Evolutionary conservation across 2,888 invertebrate genomes (phyloP), one percentile per base, ranked within the genome.

Genomic region (Agrotis exclamationis): DNA sequence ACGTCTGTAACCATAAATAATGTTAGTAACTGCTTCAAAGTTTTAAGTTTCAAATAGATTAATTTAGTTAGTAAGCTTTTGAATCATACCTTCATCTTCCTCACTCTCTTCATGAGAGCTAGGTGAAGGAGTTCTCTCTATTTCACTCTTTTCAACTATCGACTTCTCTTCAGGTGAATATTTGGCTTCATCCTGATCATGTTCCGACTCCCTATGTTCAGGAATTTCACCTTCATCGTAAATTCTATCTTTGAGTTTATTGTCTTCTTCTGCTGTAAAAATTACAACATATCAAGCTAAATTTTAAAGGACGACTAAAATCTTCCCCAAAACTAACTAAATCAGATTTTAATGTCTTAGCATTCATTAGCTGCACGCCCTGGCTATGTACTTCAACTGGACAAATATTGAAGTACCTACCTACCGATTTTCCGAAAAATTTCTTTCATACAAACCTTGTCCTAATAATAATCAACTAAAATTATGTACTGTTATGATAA

Each of bases 111-210:
- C 96, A 24, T 73, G 72, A 6, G 72, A 73, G 53, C 96, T 96
- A 0, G 95, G 96, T 0, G 95, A 92, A n/a, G 94, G 93, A 7
- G 96, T 96, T 82, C 94, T 91, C 45, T 95, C 96, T 62, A 95
- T 95, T 80, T 97, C 97, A 87, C 97, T 97, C 78, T 97, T 97
- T 60, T 97, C 97, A 70, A 97, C 96, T 6, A 97, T 95, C 2
- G 97, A 97, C 89, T 98, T 98, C 85, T 98, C 98, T 93, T 98
- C 98, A 0, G 98, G 98, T 0, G 97, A 97, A 90, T 98, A 98
- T 91, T 98, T 98, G 45, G 97, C 96, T 92, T 98, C 98, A 85
- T 97, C 97, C 77, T 95, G 96, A 80, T 96, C 96, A 50, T 94
- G 90, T 80, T 96, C 96, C 18, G 91, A 90, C 60, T 95, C 95